phyloP scores from a whole-genome alignment of 2,113 vertebrate genomes.

The Eublepharis macularius region DNA sequence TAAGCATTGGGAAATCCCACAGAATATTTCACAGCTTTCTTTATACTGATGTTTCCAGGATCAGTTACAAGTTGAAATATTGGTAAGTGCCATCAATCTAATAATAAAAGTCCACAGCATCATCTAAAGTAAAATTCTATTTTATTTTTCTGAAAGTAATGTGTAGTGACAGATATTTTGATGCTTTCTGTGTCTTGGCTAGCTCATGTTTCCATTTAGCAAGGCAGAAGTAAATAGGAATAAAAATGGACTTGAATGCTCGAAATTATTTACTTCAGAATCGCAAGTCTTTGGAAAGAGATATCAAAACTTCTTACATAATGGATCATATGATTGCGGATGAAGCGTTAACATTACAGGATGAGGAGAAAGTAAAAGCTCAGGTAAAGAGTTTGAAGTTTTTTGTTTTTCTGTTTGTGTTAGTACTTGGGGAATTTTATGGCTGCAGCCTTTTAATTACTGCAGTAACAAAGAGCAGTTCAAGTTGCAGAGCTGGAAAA shows the following conservation, averaged over 20 bases:
- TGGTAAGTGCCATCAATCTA: neutral
- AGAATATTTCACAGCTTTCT: neutral
- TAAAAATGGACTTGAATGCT: constrained; percentile 84
- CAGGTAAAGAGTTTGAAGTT: constrained; percentile 74
- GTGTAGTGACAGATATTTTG: neutral
- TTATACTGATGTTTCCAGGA: neutral
- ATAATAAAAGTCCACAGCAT: neutral
- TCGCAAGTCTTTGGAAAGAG: constrained; percentile 82
- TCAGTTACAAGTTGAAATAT: neutral
- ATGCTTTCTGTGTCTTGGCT: constrained; percentile 7
- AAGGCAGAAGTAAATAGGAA: constrained; percentile 28
- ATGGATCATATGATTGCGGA: constrained; percentile 95
- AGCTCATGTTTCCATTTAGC: constrained; percentile 28
- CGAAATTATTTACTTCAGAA: constrained; percentile 85
- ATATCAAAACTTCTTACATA: constrained; percentile 90
- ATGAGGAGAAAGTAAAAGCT: constrained; percentile 85
- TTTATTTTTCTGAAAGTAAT: neutral
- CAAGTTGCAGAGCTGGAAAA: no score
- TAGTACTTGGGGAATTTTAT: neutral
- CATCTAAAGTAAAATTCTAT: neutral
- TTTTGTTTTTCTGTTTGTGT: neutral
- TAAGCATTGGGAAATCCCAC: neutral
- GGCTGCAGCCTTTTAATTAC: neutral
- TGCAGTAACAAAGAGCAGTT: no score
- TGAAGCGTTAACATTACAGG: constrained; percentile 79